These are phyloP conservation scores for Clamator glandarius DNA, from an alignment of 2,797 vertebrate species.

Conservation along the genomic window DNA sequence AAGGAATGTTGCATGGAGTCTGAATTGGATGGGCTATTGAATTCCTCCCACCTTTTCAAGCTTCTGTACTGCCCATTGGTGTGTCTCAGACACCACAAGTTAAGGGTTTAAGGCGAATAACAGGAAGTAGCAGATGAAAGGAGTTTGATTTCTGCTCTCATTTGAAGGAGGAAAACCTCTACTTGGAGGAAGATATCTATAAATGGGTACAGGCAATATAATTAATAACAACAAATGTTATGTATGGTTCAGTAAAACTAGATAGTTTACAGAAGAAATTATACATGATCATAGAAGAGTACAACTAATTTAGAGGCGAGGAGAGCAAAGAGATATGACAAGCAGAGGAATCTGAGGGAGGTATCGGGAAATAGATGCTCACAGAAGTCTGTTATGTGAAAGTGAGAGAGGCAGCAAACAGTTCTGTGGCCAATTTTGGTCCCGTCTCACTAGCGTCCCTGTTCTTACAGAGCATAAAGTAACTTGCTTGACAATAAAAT, in stretches of 20 bases:
- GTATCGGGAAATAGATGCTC: neutral
- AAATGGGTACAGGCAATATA: neutral
- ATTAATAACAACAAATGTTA: neutral
- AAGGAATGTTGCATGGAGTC: neutral
- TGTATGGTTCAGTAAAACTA: neutral
- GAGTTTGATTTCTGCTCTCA: neutral
- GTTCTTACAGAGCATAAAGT: neutral
- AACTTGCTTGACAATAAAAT: neutral
- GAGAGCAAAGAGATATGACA: neutral
- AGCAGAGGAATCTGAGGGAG: neutral
- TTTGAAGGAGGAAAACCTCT: neutral
- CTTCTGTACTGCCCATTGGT: neutral
- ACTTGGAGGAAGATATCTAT: neutral
- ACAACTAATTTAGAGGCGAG: neutral
- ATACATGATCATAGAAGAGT: neutral
- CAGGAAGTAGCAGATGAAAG: neutral
- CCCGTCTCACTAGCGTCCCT: neutral
- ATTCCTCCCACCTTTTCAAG: neutral
- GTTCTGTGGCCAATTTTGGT: neutral
- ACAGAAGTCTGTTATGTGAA: neutral
- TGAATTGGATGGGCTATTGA: neutral
- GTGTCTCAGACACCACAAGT: neutral
- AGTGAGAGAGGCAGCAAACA: neutral
- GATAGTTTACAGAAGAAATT: neutral
- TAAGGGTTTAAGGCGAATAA: neutral